Evolutionary conservation across 2,888 invertebrate genomes (phyloP).

Genomic region (Balanococcus diminutus): DNA sequence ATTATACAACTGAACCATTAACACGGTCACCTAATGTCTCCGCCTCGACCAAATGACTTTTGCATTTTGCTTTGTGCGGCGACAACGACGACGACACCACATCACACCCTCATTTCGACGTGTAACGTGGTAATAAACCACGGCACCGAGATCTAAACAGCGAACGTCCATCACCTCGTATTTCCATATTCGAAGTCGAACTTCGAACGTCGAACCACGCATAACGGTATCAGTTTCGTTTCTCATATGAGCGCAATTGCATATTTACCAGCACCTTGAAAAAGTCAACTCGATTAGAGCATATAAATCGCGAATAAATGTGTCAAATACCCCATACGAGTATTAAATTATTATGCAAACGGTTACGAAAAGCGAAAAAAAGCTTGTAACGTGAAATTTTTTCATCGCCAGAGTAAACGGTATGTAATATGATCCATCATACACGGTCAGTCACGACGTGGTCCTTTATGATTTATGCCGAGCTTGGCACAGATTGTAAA

Average conservation of each 20-base stretch:
- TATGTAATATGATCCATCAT: conserved; percentile 52
- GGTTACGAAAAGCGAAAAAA: conserved; percentile 32
- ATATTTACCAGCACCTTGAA: conserved; percentile 34
- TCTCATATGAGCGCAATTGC: not conserved
- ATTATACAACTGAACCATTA: conserved; percentile 29
- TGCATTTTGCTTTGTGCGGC: not conserved
- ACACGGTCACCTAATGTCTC: not conserved
- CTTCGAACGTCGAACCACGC: too few species aligned
- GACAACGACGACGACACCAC: not conserved
- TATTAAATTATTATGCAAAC: conserved; percentile 38
- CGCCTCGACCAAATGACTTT: not conserved
- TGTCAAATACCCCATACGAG: conserved; percentile 20
- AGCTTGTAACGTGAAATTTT: conserved; percentile 36
- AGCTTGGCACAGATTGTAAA: conserved; percentile 35
- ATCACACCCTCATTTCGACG: not conserved
- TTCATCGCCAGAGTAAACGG: conserved; percentile 24
- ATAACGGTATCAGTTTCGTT: not conserved
- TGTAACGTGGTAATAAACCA: too few species aligned
- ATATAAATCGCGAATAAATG: conserved; percentile 30
- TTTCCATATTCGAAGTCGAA: not conserved
- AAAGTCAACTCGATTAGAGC: not conserved
- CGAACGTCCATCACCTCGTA: not conserved
- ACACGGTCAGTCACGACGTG: conserved; percentile 49
- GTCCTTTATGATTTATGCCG: conserved; percentile 50
- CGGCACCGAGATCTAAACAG: not conserved